A percentile compares a stretch with the other conserved stretches of the same genome.
phyloP scores from a whole-genome alignment of 2,113 vertebrate species.

The Grus americana region DNA sequence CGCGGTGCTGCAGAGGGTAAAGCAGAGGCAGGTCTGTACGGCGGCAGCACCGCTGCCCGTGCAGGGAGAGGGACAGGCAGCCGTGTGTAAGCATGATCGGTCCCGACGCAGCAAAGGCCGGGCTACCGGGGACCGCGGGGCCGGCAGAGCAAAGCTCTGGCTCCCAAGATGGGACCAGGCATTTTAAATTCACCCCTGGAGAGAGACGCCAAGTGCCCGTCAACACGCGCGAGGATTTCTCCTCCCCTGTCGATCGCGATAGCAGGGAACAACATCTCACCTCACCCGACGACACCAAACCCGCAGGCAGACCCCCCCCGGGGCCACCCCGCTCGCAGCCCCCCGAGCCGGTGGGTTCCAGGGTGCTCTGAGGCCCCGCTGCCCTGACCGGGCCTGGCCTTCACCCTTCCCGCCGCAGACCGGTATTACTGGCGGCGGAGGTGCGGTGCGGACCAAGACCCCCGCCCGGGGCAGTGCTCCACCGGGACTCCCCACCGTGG shows the following conservation, averaged over 20 bases:
- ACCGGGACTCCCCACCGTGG: neutral
- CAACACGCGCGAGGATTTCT: neutral
- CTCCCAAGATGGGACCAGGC: neutral
- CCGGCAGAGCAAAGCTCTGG: neutral
- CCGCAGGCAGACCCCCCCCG: neutral
- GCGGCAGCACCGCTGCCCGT: neutral
- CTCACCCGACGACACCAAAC: neutral
- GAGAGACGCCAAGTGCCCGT: neutral
- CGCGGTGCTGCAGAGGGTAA: conserved; percentile 16
- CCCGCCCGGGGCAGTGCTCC: neutral
- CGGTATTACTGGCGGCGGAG: too few relatives aligned
- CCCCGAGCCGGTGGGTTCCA: neutral
- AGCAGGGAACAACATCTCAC: neutral
- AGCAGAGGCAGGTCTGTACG: neutral
- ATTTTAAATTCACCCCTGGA: neutral
- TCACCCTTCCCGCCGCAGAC: too few relatives aligned
- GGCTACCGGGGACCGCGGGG: neutral
- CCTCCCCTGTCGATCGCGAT: neutral
- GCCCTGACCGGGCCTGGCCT: too few relatives aligned
- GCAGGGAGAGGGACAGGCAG: neutral
- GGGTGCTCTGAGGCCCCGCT: too few relatives aligned
- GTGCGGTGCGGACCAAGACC: neutral
- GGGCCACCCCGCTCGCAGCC: neutral
- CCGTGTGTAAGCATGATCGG: neutral
- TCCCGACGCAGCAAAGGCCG: neutral